Base-by-base conservation (phyloP, 2,888 invertebrate genomes). In the Bursaphelenchus okinawaensis region DNA sequence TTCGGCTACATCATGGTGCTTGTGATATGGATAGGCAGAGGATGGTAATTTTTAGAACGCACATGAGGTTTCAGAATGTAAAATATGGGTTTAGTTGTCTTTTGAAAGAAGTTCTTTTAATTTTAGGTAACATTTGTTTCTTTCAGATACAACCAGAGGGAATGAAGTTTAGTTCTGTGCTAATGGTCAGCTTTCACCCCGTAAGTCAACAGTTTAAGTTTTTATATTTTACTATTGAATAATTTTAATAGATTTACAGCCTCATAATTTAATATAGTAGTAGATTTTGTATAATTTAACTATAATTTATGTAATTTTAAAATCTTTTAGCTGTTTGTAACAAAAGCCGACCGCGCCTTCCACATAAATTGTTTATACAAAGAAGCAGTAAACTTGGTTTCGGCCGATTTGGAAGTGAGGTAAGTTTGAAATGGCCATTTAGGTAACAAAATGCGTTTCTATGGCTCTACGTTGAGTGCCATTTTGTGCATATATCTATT, bases 11-110 rank as follows among this genome's bases (percentile, higher is more conserved):
- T 28, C 81, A 81, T 54, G 82, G 82, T 0, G 74, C 77, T 0
- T 82, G 82, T 63, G 79, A 83, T 63, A 83, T 82, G 83, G 78
- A 82, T 58, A 52, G 82, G 23, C 80, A 81, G 60, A 65, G 80
- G 65, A 79, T 75, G 78, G 77, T 80, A 28, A 20, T 62, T 7
- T n/a, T n/a, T n/a, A n/a, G n/a, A n/a, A n/a, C n/a, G n/a, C n/a
- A n/a, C n/a, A 56, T 27, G 31, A 20, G 12, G 9, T 40, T 40
- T 16, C 19, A 19, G 12, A 40, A 40, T n/a, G n/a, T n/a, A n/a
- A n/a, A n/a, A n/a, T n/a, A n/a, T n/a, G n/a, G n/a, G n/a, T n/a
- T n/a, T n/a, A 9, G 16, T n/a, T 27, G 3, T 9, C 19, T 20
- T 56, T 26, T 69, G 6, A 3, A 12, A 65, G 3, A 68, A 68